Evolutionary conservation across 64 coral and sea anemone species (phyloP).

Genomic region (Porites australiensis): DNA sequence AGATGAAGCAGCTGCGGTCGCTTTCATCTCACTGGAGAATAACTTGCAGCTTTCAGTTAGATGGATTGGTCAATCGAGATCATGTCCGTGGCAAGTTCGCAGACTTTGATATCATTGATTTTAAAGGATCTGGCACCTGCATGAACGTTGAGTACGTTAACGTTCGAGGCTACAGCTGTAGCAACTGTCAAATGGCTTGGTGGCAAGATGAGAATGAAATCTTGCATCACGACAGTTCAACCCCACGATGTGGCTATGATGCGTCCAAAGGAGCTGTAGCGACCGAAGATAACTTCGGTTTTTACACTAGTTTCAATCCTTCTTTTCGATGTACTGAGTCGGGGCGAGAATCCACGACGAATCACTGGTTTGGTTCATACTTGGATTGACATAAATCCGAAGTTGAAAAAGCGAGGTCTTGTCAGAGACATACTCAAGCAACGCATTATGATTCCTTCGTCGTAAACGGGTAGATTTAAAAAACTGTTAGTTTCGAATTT

Average conservation of each 20-base stretch:
- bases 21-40: constrained; percentile 13
- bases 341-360: not conserved
- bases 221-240: not conserved
- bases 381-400: not conserved
- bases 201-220: not conserved
- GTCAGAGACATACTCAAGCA: no score
- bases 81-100: not conserved
- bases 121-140: not conserved
- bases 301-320: not conserved
- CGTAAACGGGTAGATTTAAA: no score
- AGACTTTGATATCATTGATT: constrained; percentile 3
- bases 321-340: not conserved
- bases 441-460: no score
- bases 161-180: constrained; percentile 27
- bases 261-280: not conserved
- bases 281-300: constrained; percentile 14
- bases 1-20: constrained; percentile 6
- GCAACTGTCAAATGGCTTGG: not conserved
- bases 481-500: no score
- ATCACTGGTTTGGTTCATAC: constrained; percentile 30
- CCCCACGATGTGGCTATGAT: not conserved
- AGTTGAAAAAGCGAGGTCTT: no score
- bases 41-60: constrained; percentile 24
- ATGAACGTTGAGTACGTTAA: constrained; percentile 16
- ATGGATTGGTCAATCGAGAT: constrained; percentile 1